Percentiles rank a stretch among this genome's conserved stretches.
phyloP scores from a whole-genome alignment of 2,888 invertebrate species.

The Watsonalla cultraria region DNA sequence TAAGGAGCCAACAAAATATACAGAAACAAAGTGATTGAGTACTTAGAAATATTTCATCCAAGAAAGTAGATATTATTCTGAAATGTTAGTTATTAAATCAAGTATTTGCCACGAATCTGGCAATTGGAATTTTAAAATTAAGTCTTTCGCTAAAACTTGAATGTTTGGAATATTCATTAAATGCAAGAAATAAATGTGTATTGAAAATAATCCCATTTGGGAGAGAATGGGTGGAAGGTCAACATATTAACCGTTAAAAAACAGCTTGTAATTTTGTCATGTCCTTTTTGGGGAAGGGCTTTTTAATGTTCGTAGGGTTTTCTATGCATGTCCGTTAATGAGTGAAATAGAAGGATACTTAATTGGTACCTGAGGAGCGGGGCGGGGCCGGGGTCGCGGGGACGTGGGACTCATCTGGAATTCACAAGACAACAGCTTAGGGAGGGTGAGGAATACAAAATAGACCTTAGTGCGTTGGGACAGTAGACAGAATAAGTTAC shows the following conservation, averaged over 20 bases:
- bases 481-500: conserved; percentile 14
- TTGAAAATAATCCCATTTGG: no score
- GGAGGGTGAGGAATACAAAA: conserved; percentile 51
- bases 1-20: no score
- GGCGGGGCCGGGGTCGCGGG: conserved; percentile 75
- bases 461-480: conserved; percentile 22
- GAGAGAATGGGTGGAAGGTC: no score
- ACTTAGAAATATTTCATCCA: no score
- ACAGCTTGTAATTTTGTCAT: conserved; percentile 4
- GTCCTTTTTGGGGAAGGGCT: background rate
- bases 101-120: no score
- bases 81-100: no score
- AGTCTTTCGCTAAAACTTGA: no score
- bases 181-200: no score
- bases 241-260: conserved; percentile 16
- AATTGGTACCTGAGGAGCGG: conserved; percentile 74
- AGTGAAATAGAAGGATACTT: conserved; percentile 42
- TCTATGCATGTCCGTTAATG: conserved; percentile 11
- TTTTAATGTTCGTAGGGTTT: background rate
- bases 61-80: no score
- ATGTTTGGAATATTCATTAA: no score
- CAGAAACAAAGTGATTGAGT: no score
- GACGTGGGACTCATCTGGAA: conserved; percentile 78
- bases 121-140: no score
- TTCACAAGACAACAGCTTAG: conserved; percentile 75